Evolutionary conservation across 2,888 invertebrate genomes (phyloP).

Genomic region (Athalia cordata): DNA sequence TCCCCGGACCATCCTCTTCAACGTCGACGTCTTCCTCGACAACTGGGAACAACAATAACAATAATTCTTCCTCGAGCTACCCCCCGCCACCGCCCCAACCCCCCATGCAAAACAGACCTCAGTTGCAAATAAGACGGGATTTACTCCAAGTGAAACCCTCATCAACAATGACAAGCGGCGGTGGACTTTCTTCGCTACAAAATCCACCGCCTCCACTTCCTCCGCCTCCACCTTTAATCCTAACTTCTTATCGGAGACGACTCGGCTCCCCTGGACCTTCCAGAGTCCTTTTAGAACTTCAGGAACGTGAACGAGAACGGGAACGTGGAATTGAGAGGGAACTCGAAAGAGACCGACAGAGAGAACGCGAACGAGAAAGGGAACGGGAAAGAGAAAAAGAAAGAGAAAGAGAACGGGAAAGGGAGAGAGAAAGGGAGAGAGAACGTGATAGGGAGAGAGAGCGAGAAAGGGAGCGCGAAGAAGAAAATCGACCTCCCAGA

Average conservation of each 20-base stretch:
- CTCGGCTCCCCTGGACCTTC: conserved; percentile 70
- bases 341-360: conserved; percentile 57
- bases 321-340: conserved; percentile 60
- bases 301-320: conserved; percentile 67
- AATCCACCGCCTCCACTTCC: conserved; percentile 64
- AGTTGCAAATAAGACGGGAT: conserved; percentile 86
- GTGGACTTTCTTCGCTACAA: conserved; percentile 64
- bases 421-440: conserved; percentile 51
- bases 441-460: conserved; percentile 71
- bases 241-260: conserved; percentile 69
- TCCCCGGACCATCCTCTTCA: conserved; percentile 52
- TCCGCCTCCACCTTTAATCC: conserved; percentile 68
- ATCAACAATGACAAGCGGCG: conserved; percentile 69
- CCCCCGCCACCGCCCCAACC: conserved; percentile 68
- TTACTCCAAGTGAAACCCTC: conserved; percentile 75
- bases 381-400: conserved; percentile 55
- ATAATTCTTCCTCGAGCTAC: conserved; percentile 48
- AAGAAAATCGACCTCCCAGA: conserved; percentile 69
- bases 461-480: conserved; percentile 63
- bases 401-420: conserved; percentile 53
- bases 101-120: conserved; percentile 78
- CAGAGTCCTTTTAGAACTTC: conserved; percentile 67
- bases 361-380: conserved; percentile 57
- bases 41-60: conserved; percentile 14
- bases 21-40: conserved; percentile 46